Base-by-base conservation (phyloP, 1,140 invertebrate genomes). In the Orchesella cincta region DNA sequence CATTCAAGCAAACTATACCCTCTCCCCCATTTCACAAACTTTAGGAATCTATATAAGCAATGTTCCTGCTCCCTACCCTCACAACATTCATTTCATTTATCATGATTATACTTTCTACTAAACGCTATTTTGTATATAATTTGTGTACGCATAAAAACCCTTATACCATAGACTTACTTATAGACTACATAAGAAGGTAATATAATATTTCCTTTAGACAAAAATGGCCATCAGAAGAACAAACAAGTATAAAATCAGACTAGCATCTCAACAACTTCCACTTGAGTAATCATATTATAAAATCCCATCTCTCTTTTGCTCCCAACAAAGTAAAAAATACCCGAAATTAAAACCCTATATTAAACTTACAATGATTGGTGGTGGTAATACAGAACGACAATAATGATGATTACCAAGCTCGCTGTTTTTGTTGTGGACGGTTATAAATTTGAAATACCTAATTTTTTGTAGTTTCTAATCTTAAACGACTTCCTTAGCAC, bases 401-500 rank as follows among this genome's bases (percentile, higher is more conserved):
- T n/a, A 57, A 18, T 3, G 8, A 46, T 57, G 52, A 57, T 57
- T 57, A 57, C 52, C 23, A 57, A 57, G 52, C 52, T 57, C 52
- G 52, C 52, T 57, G 52, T 57, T 57, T n/a, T n/a, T 12, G 52
- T 18, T 57, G 52, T n/a, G 23, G 5, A 57, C 23, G 5, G 5
- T 57, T 57, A 18, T 18, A 57, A 57, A n/a, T 57, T 57, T 8
- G 52, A n/a, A n/a, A 57, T n/a, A 57, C 14, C 52, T 57, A 57
- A 14, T 57, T 14, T 5, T 57, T 23, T 3, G 5, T 14, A 57
- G 23, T 18, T n/a, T 57, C 52, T n/a, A 57, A 57, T 57, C 23
- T 26, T 57, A 57, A 8, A 57, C 52, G 3, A n/a, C 8, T 57
- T 57, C 76, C 35, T 72, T 72, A 67, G 64, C 74, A 62, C 62